Evolutionary conservation across 2,888 invertebrate genomes (phyloP).

Genomic region (Tachystola acroxantha): DNA sequence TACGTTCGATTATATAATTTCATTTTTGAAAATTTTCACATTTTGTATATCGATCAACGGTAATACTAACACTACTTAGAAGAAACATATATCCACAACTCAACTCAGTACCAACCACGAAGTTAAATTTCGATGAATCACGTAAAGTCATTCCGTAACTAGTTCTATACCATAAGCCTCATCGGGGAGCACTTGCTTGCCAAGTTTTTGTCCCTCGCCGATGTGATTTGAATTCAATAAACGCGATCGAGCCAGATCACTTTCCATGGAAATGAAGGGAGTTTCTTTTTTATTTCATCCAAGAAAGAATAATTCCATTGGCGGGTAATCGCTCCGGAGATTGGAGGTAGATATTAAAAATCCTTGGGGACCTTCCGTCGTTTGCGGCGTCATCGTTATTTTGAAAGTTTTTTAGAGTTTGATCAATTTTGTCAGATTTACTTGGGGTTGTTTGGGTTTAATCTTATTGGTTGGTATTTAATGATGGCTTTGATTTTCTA

Average conservation of each 20-base stretch:
- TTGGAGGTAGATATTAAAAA: constrained; percentile 45
- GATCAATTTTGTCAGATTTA: not conserved
- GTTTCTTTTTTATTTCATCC: constrained; percentile 37
- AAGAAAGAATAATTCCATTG: constrained; percentile 50
- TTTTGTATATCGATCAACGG: too few species aligned
- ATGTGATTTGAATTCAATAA: constrained; percentile 70
- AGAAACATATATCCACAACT: too few species aligned
- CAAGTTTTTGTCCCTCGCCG: constrained; percentile 37
- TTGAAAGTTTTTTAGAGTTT: not conserved
- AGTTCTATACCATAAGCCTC: constrained; percentile 21
- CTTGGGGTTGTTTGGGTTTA: not conserved
- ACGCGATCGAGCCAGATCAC: constrained; percentile 47
- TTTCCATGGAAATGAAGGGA: constrained; percentile 60
- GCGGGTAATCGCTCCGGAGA: constrained; percentile 41
- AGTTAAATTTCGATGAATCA: too few species aligned
- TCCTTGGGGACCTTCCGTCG: constrained; percentile 13
- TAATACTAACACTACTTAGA: too few species aligned
- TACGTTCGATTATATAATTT: too few species aligned
- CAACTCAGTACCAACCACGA: too few species aligned
- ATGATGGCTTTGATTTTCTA: too few species aligned
- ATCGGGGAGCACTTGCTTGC: constrained; percentile 19
- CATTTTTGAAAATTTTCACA: too few species aligned
- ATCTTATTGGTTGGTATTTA: not conserved
- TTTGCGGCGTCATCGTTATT: constrained; percentile 2
- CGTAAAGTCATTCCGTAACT: constrained; percentile 19